phyloP scores from a whole-genome alignment of 2,888 invertebrate species.

The Petrophora chlorosata region DNA sequence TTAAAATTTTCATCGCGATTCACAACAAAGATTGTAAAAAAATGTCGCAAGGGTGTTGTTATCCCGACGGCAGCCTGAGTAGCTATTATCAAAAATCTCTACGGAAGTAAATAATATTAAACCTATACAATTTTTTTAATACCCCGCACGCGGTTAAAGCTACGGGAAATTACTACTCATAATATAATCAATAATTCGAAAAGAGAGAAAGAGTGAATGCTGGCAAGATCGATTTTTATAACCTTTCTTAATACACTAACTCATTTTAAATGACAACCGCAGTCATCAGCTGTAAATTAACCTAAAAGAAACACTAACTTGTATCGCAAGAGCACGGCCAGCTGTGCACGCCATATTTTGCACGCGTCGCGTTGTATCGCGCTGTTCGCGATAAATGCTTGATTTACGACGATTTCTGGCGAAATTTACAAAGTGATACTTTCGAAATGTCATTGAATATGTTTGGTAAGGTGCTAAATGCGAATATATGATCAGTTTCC shows the following conservation, averaged over 20 bases:
- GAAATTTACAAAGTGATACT: conserved; percentile 41
- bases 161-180: too few relatives aligned
- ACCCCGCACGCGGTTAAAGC: too few relatives aligned
- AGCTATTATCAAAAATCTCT: too few relatives aligned
- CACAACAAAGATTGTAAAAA: too few relatives aligned
- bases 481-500: conserved; percentile 36
- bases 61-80: too few relatives aligned
- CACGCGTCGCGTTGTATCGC: conserved; percentile 30
- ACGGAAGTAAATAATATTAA: too few relatives aligned
- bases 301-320: conserved; percentile 3
- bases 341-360: conserved; percentile 22
- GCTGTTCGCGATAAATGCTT: conserved; percentile 45
- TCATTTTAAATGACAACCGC: conserved; percentile 2
- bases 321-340: conserved; percentile 2
- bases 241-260: background rate
- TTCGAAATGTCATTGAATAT: conserved; percentile 39
- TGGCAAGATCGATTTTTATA: background rate
- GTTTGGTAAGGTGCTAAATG: conserved; percentile 39
- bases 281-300: conserved; percentile 14
- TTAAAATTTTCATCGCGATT: too few relatives aligned
- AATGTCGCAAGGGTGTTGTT: too few relatives aligned
- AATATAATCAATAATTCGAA: too few relatives aligned
- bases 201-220: too few relatives aligned
- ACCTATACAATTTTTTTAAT: too few relatives aligned
- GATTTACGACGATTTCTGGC: conserved; percentile 50